A percentile compares a stretch with the other conserved stretches of the same genome.
Evolutionary conservation across 2,888 invertebrate genomes (phyloP).

Genomic region (Rugalucina vietnamica): DNA sequence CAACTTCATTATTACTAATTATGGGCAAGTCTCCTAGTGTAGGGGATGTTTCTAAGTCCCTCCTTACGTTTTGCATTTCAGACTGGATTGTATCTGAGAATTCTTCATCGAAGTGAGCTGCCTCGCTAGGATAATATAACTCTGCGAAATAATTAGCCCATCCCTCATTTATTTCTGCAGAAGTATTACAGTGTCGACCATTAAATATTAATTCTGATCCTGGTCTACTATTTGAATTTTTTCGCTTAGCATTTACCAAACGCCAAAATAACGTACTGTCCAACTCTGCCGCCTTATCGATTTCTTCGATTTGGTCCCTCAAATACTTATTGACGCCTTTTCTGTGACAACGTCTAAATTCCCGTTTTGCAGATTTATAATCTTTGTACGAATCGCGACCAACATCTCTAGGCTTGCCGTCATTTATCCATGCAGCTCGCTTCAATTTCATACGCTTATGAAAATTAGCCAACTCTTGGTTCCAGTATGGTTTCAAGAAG

Average conservation of each 20-base stretch:
- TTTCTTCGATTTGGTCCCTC: not conserved
- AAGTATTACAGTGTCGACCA: not conserved
- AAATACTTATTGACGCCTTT: not conserved
- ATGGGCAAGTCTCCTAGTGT: not conserved
- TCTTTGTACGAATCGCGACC: not conserved
- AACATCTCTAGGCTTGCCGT: not conserved
- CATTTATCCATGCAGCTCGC: not conserved
- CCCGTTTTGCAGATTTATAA: not conserved
- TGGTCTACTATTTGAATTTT: not conserved
- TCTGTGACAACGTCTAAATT: not conserved
- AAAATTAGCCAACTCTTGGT: not conserved
- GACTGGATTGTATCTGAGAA: not conserved
- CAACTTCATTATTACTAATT: not conserved
- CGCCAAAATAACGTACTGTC: not conserved
- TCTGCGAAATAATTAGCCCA: slow-evolving; percentile 1
- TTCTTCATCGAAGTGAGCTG: not conserved
- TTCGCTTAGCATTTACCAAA: not conserved
- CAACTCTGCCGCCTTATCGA: not conserved
- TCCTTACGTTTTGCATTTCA: not conserved
- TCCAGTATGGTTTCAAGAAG: not conserved
- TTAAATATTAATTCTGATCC: not conserved
- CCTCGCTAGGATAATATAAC: not conserved
- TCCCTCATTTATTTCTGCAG: not conserved
- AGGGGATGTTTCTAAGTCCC: not conserved
- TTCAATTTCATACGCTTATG: not conserved